Conservation (phyloP, 2,113 vertebrate species). For the Burhinus oedicnemus region DNA sequence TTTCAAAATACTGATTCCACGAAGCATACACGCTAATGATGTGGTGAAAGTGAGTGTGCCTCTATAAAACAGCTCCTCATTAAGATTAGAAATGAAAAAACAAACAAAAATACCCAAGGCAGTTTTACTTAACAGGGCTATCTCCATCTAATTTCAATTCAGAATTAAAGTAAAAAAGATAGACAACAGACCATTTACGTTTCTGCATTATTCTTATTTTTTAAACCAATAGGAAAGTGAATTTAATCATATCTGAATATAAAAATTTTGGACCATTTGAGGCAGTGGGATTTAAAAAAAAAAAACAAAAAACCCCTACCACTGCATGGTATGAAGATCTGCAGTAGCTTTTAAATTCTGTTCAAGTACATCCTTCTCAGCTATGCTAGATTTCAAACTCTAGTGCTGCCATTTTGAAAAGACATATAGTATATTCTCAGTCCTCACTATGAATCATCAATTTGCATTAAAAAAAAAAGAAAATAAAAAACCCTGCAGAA, state of each 20-base stretch:
- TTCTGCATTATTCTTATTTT: not conserved
- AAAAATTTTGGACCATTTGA: not conserved
- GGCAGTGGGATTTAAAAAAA: not conserved
- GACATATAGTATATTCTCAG: not conserved
- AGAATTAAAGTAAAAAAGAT: not conserved
- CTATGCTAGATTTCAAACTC: not conserved
- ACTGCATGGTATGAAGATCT: not conserved
- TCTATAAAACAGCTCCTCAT: not conserved
- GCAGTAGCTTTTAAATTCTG: constrained; percentile 6
- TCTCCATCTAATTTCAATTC: not conserved
- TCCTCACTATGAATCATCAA: not conserved
- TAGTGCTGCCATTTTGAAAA: not conserved
- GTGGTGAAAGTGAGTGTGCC: not conserved
- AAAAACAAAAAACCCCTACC: not conserved
- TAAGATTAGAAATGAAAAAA: not conserved
- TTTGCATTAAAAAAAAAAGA: not conserved
- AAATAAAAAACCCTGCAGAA: not conserved
- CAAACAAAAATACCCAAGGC: not conserved
- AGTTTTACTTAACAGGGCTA: not conserved
- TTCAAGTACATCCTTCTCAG: not conserved
- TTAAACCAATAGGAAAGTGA: not conserved
- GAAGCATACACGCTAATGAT: not conserved
- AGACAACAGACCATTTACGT: not conserved
- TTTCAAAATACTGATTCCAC: not conserved
- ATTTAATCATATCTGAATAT: not conserved